Evolutionary conservation across 2,113 vertebrate genomes (phyloP).

Genomic region (Triplophysa tibetana): DNA sequence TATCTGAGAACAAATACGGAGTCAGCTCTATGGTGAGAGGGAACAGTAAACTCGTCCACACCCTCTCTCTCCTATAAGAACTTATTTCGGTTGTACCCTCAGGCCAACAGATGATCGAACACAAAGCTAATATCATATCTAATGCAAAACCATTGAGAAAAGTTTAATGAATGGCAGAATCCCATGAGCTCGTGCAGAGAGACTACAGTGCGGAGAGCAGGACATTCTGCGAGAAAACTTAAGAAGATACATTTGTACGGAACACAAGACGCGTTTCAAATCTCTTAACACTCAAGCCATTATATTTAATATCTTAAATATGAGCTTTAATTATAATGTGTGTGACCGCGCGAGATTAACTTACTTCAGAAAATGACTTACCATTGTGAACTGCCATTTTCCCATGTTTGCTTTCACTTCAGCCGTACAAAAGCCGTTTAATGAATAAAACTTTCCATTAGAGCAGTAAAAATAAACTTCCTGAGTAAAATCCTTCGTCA

Average conservation of each 20-base stretch:
- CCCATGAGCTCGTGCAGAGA: not conserved
- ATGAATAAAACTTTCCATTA: constrained; percentile 6
- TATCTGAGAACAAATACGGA: constrained; percentile 15
- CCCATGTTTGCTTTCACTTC: constrained; percentile 59
- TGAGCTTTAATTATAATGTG: too few relatives aligned
- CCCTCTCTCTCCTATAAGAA: not conserved
- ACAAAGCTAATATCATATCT: not conserved
- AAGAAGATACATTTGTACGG: too few relatives aligned
- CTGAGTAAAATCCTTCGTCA: not conserved
- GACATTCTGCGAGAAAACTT: not conserved
- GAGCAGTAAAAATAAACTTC: not conserved
- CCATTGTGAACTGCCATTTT: constrained; percentile 74
- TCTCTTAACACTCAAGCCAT: too few relatives aligned
- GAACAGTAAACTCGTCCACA: not conserved
- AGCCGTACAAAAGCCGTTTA: constrained; percentile 6
- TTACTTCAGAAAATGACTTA: constrained; percentile 50
- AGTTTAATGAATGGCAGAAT: not conserved
- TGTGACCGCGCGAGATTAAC: too few relatives aligned
- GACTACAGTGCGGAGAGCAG: not conserved
- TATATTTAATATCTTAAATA: too few relatives aligned
- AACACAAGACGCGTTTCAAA: not conserved
- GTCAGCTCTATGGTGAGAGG: not conserved
- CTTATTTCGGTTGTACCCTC: not conserved
- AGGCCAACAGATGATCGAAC: not conserved
- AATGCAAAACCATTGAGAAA: not conserved